These are phyloP conservation scores for Drosophila grimshawi DNA, from an alignment of 1,140 invertebrate genomes.

Conservation along the genomic window DNA sequence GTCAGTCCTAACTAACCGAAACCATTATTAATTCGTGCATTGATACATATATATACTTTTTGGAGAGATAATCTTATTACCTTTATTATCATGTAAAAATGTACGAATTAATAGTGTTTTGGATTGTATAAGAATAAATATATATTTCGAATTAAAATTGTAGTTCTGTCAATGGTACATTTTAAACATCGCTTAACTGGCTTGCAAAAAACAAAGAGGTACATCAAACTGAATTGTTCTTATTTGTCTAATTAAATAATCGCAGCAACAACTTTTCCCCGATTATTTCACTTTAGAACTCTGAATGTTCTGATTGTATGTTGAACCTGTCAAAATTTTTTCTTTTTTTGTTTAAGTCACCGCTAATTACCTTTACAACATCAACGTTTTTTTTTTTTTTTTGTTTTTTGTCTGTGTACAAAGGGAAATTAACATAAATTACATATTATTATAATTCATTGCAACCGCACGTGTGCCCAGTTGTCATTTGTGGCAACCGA, in stretches of 20 bases:
- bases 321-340: not conserved
- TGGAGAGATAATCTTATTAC: too few species aligned
- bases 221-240: not conserved
- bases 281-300: not conserved
- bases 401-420: conserved; percentile 18
- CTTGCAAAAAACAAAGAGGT: too few species aligned
- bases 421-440: conserved; percentile 48
- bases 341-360: conserved; percentile 16
- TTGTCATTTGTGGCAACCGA: conserved; percentile 39
- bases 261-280: not conserved
- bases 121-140: too few species aligned
- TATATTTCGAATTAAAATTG: too few species aligned
- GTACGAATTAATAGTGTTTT: too few species aligned
- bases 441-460: conserved; percentile 50
- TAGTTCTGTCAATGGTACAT: too few species aligned
- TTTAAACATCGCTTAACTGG: too few species aligned
- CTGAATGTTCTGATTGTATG: not conserved
- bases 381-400: conserved; percentile 26
- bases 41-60: too few species aligned
- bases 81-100: too few species aligned
- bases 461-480: conserved; percentile 23
- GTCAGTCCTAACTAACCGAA: too few species aligned
- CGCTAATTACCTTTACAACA: conserved; percentile 43
- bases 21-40: too few species aligned
- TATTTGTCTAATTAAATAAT: not conserved